A percentile compares a stretch with the other conserved stretches of the same genome.
Evolutionary conservation across 2,797 vertebrate genomes (phyloP).

Genomic region (Setipinna tenuifilis): DNA sequence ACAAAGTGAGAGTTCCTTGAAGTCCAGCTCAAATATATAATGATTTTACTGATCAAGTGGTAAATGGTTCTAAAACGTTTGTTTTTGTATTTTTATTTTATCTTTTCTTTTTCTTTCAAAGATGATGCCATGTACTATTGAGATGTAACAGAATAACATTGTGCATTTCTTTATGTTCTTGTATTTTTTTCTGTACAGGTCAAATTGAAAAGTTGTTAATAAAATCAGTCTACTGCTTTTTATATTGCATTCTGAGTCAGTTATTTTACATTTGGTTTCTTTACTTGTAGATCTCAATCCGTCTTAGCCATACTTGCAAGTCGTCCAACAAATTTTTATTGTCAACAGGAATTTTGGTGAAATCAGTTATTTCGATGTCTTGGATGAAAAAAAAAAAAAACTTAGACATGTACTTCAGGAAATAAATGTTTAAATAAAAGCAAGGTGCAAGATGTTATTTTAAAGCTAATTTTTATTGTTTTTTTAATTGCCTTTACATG

Average conservation of each 20-base stretch:
- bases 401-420: too few species aligned
- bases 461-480: too few species aligned
- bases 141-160: slow-evolving; percentile 84
- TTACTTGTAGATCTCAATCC: neutral
- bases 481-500: too few species aligned
- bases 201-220: slow-evolving; percentile 92
- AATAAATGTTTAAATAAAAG: too few species aligned
- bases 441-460: too few species aligned
- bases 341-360: too few species aligned
- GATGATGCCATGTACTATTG: slow-evolving; percentile 80
- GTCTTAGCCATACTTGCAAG: too few species aligned
- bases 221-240: slow-evolving; percentile 66
- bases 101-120: slow-evolving; percentile 61
- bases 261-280: neutral
- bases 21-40: slow-evolving; percentile 49
- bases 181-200: slow-evolving; percentile 88
- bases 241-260: neutral
- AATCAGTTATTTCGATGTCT: too few species aligned
- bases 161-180: slow-evolving; percentile 69
- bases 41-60: slow-evolving; percentile 66
- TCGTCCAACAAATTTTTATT: too few species aligned
- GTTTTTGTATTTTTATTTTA: slow-evolving; percentile 61
- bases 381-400: too few species aligned
- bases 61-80: slow-evolving; percentile 78
- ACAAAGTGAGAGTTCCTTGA: slow-evolving; percentile 46